Base-by-base conservation (phyloP, 2,888 invertebrate genomes). In the Cremastinae sp. region DNA sequence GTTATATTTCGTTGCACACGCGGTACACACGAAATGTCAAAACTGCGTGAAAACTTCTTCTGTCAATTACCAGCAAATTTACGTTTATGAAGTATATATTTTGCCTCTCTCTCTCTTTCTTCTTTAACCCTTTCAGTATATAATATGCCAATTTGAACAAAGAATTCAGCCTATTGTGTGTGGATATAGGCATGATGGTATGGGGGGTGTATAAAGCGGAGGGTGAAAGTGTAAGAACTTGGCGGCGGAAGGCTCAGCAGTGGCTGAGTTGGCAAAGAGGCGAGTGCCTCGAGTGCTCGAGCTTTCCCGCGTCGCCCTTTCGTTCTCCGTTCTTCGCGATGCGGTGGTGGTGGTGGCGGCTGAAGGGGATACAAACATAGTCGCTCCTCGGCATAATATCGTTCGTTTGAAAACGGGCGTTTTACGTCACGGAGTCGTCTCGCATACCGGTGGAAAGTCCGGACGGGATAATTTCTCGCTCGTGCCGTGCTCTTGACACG, bases 401-500 rank as follows among this genome's bases (percentile, higher is more conserved):
- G 49, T 56, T 58, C 41, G 61, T 62, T 43, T 54, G 53, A 65
- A 43, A n/a, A n/a, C 65, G 28, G 53, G 71, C 71, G 75, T 75
- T 75, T 68, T n/a, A 72, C 73, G 74, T 79, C 74, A 75, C 47
- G 72, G 66, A 75, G 72, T 51, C 76, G 68, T 71, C 64, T 66
- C 75, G 68, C 71, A n/a, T n/a, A n/a, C n/a, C n/a, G n/a, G n/a
- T 38, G 41, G 66, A 68, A 56, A 38, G 45, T 65, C 47, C 47
- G 77, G 81, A 83, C 81, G 79, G 82, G 81, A 85, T 85, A 86
- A 86, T 85, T 86, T 84, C 75, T 80, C 78, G 82, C 83, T 81
- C 80, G 81, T 84, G 82, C 82, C 62, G 71, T 62, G 72, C 62
- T 76, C 62, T 69, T 79, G 79, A 81, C 86, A 85, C 83, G 84